Percentiles rank a stretch among this genome's conserved stretches.
Evolutionary conservation across 2,113 vertebrate genomes (phyloP).

Genomic region (Osmerus eperlanus): DNA sequence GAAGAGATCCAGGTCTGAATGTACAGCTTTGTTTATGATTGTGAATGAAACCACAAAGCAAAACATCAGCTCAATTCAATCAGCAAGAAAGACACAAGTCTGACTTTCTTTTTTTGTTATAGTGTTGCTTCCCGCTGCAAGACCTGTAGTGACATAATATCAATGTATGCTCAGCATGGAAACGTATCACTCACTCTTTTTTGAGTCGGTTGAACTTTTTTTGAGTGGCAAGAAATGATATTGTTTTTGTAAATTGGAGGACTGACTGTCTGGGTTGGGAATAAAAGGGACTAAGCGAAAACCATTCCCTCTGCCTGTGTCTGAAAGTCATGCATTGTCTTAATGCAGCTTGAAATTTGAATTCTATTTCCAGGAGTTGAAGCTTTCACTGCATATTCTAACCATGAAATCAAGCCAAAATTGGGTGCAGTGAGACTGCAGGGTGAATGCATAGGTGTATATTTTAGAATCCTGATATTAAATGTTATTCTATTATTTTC

Average conservation of each 20-base stretch:
- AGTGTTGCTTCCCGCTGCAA: background rate
- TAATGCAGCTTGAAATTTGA: slow-evolving; percentile 10
- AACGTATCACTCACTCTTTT: background rate
- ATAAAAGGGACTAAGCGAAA: background rate
- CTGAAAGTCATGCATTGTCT: background rate
- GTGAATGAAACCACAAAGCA: too few relatives aligned
- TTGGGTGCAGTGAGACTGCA: too few relatives aligned
- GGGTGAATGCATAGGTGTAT: too few relatives aligned
- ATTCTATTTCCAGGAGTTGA: slow-evolving; percentile 1
- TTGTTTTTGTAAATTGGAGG: background rate
- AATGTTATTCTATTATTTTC: too few relatives aligned
- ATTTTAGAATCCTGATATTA: too few relatives aligned
- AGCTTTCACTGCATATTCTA: background rate
- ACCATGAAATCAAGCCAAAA: slow-evolving; percentile 2
- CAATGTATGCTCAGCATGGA: background rate
- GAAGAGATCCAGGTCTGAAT: too few relatives aligned
- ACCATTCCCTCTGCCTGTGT: slow-evolving; percentile 1
- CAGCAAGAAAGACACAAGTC: too few relatives aligned
- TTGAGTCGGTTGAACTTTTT: background rate
- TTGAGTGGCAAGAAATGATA: background rate
- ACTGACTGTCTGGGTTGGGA: background rate
- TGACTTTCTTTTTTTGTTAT: too few relatives aligned
- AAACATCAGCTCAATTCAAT: too few relatives aligned
- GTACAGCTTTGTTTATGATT: too few relatives aligned
- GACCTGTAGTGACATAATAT: background rate